These are phyloP conservation scores for Bos indicus DNA, from an alignment of 2,113 vertebrate genomes.

Conservation along the genomic window DNA sequence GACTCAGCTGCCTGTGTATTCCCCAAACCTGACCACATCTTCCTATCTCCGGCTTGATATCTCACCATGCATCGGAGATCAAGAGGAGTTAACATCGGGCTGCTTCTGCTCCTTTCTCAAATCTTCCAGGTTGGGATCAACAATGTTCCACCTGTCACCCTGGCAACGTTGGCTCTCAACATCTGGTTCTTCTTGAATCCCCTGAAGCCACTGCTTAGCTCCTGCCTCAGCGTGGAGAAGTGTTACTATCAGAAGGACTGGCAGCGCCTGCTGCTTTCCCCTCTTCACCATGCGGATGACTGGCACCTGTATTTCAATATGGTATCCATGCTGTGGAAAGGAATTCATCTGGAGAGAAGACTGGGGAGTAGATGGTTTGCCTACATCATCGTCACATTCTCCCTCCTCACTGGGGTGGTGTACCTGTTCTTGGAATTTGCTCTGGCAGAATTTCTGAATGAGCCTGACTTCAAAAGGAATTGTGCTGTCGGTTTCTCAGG, in stretches of 20 bases:
- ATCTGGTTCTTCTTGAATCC: slow-evolving; percentile 90
- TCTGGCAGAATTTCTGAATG: slow-evolving; percentile 80
- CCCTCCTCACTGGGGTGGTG: slow-evolving; percentile 87
- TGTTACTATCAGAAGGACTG: slow-evolving; percentile 85
- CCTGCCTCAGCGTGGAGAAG: slow-evolving; percentile 89
- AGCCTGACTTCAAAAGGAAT: slow-evolving; percentile 80
- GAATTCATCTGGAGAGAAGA: slow-evolving; percentile 86
- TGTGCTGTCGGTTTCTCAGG: slow-evolving; percentile 98
- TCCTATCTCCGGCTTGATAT: fast-evolving
- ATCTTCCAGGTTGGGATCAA: slow-evolving; percentile 88
- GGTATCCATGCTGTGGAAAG: slow-evolving; percentile 95
- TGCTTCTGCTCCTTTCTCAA: slow-evolving; percentile 89
- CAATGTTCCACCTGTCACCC: slow-evolving; percentile 92
- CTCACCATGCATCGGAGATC: slow-evolving; percentile 79
- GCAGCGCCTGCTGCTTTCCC: slow-evolving; percentile 89
- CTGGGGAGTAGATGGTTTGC: slow-evolving; percentile 89
- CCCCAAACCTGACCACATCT: neutral
- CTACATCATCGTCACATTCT: slow-evolving; percentile 87
- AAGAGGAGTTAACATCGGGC: slow-evolving; percentile 82
- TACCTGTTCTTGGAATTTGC: slow-evolving; percentile 86
- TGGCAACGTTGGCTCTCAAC: slow-evolving; percentile 88
- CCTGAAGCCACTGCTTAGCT: slow-evolving; percentile 76
- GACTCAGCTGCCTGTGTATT: neutral
- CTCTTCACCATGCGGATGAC: slow-evolving; percentile 91
- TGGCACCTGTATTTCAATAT: slow-evolving; percentile 98